Evolutionary conservation across 2,888 invertebrate species (phyloP), one percentile per base, ranked within the genome.

Genomic region (Halictus ligatus): DNA sequence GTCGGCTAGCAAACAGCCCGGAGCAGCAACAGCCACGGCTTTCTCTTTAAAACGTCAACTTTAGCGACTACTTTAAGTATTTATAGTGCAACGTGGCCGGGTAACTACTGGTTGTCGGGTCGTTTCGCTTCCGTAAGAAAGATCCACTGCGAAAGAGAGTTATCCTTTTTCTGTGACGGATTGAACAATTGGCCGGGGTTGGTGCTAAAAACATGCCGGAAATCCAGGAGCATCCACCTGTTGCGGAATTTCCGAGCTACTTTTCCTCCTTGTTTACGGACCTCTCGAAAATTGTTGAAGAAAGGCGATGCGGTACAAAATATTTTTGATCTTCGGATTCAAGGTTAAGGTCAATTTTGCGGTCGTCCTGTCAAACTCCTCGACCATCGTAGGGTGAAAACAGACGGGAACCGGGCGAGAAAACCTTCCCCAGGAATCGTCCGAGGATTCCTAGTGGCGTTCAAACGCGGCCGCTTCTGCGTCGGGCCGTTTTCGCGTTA

Each of bases 1-100:
- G 83, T 35, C 54, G 72, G 46, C 73, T 40, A 77, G 58, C 76
- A 76, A 76, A 84, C 83, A 43, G 58, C 76, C 54, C 15, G 60
- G 25, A 35, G n/a, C 40, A 50, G 43, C 60, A 46, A 25, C 35
- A 40, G 48, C 43, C 43, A 7, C 13, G 60, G 21, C 13, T 43
- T 35, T 29, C 75, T 58, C 64, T 67, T 46, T 13, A 46, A 76
- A 73, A 77, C 84, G 83, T 76, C 83, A 83, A 83, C 29, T 83
- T 83, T 48, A 72, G 43, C 75, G 29, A 54, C 29, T 82, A 72
- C 82, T 83, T 60, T 82, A 18, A 54, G 75, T 76, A 72, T 81
- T 83, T 76, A 76, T 71, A 35, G 75, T 35, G 60, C 83, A 72
- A 76, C 58, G 54, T 50, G 73, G 54, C 73, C 54, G 54, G 1